Percentiles rank a stretch among this genome's conserved stretches.
phyloP scores from a whole-genome alignment of 2,113 vertebrate species.

The Nerophis ophidion region DNA sequence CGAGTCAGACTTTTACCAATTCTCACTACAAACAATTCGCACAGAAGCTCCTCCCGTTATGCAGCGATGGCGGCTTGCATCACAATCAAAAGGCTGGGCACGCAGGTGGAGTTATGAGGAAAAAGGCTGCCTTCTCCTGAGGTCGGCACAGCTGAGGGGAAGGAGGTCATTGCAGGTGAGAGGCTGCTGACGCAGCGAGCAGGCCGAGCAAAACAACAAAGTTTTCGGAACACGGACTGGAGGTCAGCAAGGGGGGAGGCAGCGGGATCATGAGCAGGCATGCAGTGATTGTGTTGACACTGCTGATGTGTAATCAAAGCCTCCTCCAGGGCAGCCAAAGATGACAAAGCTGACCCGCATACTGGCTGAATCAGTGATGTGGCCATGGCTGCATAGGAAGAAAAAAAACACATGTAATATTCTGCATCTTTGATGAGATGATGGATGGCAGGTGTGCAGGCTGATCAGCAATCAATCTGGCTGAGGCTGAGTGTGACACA shows the following conservation, averaged over 20 bases:
- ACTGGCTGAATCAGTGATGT: background rate
- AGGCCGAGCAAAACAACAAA: background rate
- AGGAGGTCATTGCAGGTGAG: background rate
- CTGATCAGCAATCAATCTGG: conserved; percentile 2
- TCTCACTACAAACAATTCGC: background rate
- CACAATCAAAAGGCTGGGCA: background rate
- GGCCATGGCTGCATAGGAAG: background rate
- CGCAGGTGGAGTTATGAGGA: background rate
- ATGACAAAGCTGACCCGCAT: background rate
- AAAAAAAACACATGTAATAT: background rate
- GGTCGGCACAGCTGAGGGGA: background rate
- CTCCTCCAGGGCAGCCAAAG: background rate
- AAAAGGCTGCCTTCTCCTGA: background rate
- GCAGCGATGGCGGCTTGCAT: background rate
- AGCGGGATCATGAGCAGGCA: background rate
- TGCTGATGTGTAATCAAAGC: background rate
- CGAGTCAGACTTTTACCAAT: background rate
- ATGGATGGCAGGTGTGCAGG: conserved; percentile 2
- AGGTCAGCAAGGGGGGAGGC: background rate
- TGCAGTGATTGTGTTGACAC: background rate
- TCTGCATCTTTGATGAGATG: conserved; percentile 1
- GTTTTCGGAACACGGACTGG: background rate
- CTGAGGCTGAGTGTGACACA: background rate
- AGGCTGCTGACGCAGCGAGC: background rate
- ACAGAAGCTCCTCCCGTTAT: background rate